Percentiles rank a stretch among this genome's conserved stretches.
phyloP scores from a whole-genome alignment of 2,888 invertebrate species.

The Drosophila aldrichi region DNA sequence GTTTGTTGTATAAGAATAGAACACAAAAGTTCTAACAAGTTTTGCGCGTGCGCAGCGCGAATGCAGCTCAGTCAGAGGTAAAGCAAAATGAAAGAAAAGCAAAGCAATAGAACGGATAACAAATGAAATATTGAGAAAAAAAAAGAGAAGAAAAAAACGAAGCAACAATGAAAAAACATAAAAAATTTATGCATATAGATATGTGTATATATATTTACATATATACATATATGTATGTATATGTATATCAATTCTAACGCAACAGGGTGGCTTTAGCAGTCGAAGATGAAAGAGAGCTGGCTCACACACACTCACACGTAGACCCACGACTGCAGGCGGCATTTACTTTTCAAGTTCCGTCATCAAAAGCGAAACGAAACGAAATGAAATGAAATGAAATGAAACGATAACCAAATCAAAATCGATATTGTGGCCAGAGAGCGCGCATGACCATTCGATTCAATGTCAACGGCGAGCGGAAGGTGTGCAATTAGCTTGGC shows the following conservation, averaged over 20 bases:
- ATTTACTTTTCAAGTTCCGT: conserved; percentile 49
- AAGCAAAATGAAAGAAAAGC: conserved; percentile 43
- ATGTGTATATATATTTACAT: neutral
- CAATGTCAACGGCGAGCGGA: conserved; percentile 64
- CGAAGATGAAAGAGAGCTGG: conserved; percentile 2
- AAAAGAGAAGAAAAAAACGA: conserved; percentile 14
- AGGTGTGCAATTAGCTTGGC: conserved; percentile 17
- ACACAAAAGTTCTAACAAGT: conserved; percentile 63
- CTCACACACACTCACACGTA: neutral
- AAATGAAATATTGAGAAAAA: conserved; percentile 40
- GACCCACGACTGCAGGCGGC: neutral
- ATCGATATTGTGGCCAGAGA: conserved; percentile 13
- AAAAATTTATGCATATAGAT: conserved; percentile 4
- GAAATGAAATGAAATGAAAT: conserved; percentile 25
- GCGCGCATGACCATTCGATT: conserved; percentile 37
- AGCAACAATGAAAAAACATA: conserved; percentile 15
- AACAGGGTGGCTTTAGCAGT: conserved; percentile 44
- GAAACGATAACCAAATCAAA: conserved; percentile 4
- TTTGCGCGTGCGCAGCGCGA: conserved; percentile 69
- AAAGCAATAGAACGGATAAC: conserved; percentile 33
- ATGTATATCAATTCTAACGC: conserved; percentile 1
- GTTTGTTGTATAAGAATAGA: conserved; percentile 43
- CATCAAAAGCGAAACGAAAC: conserved; percentile 54
- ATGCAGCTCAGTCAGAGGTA: conserved; percentile 46
- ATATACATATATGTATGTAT: neutral